Conservation (phyloP, 2,797 vertebrate genomes). For the Silurus lanzhouensis region DNA sequence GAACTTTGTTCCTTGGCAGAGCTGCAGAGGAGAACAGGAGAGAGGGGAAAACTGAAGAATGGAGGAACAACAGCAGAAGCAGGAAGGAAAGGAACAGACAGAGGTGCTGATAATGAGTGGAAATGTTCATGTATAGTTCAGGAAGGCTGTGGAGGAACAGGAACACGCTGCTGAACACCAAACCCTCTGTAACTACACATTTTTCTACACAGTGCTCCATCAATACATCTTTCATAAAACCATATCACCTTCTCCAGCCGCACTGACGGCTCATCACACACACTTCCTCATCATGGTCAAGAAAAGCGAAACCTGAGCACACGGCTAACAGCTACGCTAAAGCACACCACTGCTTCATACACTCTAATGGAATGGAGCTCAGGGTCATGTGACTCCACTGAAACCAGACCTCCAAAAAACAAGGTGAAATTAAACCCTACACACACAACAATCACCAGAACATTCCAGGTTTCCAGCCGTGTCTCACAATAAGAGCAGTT, state of each 20-base stretch:
- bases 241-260: constrained; percentile 51
- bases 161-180: neutral
- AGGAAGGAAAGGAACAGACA: constrained; percentile 18
- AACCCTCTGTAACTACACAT: constrained; percentile 29
- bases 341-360: neutral
- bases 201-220: constrained; percentile 51
- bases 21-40: neutral
- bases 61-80: neutral
- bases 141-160: neutral
- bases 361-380: neutral
- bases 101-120: constrained; percentile 5
- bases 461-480: no score
- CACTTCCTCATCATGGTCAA: constrained; percentile 70
- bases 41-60: neutral
- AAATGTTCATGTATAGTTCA: constrained; percentile 6
- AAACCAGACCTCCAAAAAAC: neutral
- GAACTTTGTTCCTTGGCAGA: constrained; percentile 63
- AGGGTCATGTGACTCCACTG: neutral
- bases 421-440: neutral
- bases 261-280: constrained; percentile 65
- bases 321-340: constrained; percentile 41
- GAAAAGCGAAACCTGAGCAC: constrained; percentile 64
- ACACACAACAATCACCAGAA: no score
- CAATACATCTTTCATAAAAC: constrained; percentile 66
- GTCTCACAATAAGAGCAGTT: no score